Conservation (phyloP, 2,888 invertebrate species). For the Hyalella azteca region DNA sequence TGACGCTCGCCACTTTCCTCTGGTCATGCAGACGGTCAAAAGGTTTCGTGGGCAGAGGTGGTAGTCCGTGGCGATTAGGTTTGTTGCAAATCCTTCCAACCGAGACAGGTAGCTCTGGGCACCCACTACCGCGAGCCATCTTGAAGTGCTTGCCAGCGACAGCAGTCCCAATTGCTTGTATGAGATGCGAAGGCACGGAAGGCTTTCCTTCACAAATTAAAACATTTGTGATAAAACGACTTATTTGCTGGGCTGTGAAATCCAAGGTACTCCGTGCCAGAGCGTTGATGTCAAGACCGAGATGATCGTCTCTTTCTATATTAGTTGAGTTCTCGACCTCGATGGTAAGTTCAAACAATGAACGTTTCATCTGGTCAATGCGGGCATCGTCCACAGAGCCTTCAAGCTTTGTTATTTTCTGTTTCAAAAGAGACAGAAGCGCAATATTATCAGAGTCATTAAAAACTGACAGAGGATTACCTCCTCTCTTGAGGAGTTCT, state of each 20-base stretch:
- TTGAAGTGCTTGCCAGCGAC: constrained; percentile 25
- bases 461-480: neutral
- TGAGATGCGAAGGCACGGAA: neutral
- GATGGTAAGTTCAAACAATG: neutral
- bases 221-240: neutral
- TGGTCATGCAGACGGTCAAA: constrained; percentile 21
- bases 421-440: constrained; percentile 1
- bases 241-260: neutral
- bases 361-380: neutral
- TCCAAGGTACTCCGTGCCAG: constrained; percentile 7
- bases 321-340: constrained; percentile 6
- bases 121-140: neutral
- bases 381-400: too few species aligned
- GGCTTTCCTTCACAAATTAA: constrained; percentile 1
- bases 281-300: constrained; percentile 1
- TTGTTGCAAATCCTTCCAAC: neutral
- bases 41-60: constrained; percentile 14
- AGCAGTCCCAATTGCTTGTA: constrained; percentile 6
- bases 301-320: neutral
- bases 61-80: neutral
- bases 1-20: constrained; percentile 17
- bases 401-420: constrained; percentile 19
- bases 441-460: constrained; percentile 19
- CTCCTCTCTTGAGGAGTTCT: neutral
- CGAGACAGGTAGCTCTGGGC: neutral